Conservation (phyloP, 1,140 invertebrate species). For the Drosophila sechellia region DNA sequence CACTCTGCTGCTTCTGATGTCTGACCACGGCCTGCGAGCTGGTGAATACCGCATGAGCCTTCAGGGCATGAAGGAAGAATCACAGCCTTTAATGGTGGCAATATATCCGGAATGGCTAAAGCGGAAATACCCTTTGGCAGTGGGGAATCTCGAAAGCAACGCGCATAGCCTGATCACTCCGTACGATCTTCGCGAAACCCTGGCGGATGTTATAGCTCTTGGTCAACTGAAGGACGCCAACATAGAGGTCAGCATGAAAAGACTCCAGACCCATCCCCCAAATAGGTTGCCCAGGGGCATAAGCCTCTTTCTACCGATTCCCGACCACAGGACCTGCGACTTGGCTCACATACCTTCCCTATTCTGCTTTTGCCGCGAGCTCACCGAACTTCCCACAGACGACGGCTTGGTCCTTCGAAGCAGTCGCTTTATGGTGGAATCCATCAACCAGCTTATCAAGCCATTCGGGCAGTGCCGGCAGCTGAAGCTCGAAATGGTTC, state of each 20-base stretch:
- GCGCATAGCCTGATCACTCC: constrained; percentile 89
- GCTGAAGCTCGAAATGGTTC: constrained; percentile 5
- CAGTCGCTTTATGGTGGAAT: constrained; percentile 30
- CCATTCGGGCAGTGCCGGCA: background rate
- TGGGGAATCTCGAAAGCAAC: constrained; percentile 89
- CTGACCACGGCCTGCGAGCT: constrained; percentile 94
- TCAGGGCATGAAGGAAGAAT: constrained; percentile 92
- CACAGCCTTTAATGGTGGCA: constrained; percentile 92
- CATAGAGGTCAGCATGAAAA: constrained; percentile 48
- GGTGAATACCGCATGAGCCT: constrained; percentile 90
- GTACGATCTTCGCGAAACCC: constrained; percentile 91
- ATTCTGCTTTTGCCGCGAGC: constrained; percentile 30
- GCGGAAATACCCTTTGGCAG: constrained; percentile 86
- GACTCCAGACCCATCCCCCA: background rate
- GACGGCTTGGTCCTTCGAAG: constrained; percentile 26
- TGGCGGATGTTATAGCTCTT: constrained; percentile 86
- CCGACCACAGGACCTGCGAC: constrained; percentile 89
- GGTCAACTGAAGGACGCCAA: constrained; percentile 52
- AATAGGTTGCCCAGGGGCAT: constrained; percentile 86
- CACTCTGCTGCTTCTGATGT: constrained; percentile 91
- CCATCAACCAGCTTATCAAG: constrained; percentile 16
- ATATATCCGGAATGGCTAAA: constrained; percentile 90
- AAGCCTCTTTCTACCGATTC: constrained; percentile 90
- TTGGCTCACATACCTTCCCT: constrained; percentile 84
- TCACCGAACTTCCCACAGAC: constrained; percentile 18